These are phyloP conservation scores for Lycocorax pyrrhopterus DNA, from an alignment of 2,113 vertebrate species.

Conservation along the genomic window DNA sequence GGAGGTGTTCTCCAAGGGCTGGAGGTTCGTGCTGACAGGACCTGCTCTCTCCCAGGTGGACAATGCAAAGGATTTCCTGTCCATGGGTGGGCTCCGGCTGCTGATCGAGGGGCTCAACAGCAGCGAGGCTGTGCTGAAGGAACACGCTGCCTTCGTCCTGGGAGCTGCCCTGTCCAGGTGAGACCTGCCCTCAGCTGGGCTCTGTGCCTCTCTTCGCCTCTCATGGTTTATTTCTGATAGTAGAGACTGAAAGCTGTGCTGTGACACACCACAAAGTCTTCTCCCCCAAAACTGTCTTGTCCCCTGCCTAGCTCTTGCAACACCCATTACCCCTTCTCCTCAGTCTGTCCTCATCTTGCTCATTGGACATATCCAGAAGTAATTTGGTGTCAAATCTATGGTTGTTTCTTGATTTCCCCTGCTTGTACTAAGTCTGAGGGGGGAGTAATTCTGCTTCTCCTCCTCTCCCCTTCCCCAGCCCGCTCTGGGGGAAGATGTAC, in stretches of 20 bases:
- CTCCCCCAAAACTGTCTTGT: neutral
- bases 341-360: neutral
- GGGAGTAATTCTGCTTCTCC: neutral
- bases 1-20: neutral
- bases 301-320: neutral
- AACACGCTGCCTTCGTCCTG: constrained; percentile 86
- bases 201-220: neutral
- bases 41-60: constrained; percentile 82
- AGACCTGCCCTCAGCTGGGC: neutral
- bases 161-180: constrained; percentile 90
- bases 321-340: neutral
- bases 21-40: neutral
- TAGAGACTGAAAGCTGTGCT: neutral
- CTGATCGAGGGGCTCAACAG: constrained; percentile 84
- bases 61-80: constrained; percentile 87
- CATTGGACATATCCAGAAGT: neutral
- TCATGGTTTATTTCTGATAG: neutral
- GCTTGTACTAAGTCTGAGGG: neutral
- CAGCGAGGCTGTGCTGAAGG: constrained; percentile 80
- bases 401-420: neutral
- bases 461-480: neutral
- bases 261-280: neutral
- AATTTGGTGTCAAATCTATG: neutral
- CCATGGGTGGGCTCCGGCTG: constrained; percentile 84
- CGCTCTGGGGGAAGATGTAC: neutral